Conservation (phyloP, 2,113 vertebrate genomes). For the Chionomys nivalis region DNA sequence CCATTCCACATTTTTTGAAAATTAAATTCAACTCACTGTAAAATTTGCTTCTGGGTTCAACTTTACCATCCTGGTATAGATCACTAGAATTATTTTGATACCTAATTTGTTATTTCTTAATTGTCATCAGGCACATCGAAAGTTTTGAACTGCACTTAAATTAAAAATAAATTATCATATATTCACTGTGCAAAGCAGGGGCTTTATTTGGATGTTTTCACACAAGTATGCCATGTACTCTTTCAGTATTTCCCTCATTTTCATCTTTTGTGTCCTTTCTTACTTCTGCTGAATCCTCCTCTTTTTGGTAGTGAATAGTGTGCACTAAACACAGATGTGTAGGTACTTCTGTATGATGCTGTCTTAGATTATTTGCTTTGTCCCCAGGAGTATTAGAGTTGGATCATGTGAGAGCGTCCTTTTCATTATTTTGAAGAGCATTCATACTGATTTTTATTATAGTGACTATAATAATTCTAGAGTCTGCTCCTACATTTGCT, state of each 20-base stretch:
- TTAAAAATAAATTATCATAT: not conserved
- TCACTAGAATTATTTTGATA: not conserved
- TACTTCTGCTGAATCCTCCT: not conserved
- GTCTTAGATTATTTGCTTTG: not conserved
- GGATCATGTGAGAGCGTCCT: not conserved
- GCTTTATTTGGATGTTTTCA: not conserved
- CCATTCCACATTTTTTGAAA: not conserved
- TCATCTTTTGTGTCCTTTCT: not conserved
- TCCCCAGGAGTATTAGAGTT: not conserved
- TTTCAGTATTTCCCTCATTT: not conserved
- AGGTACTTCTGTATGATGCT: not conserved
- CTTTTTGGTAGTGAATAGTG: not conserved
- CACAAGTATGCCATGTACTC: not conserved
- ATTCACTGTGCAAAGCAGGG: not conserved
- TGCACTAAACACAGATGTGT: not conserved
- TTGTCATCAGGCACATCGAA: not conserved
- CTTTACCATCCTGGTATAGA: not conserved
- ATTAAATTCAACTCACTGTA: not conserved
- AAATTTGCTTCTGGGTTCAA: not conserved
- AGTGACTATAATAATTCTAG: not conserved
- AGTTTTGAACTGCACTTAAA: not conserved
- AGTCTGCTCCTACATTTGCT: not conserved
- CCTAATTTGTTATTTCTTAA: not conserved
- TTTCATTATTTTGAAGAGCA: not conserved
- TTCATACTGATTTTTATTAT: not conserved